Conservation (phyloP, 2,797 vertebrate species). For the Lycodopsis pacificus region DNA sequence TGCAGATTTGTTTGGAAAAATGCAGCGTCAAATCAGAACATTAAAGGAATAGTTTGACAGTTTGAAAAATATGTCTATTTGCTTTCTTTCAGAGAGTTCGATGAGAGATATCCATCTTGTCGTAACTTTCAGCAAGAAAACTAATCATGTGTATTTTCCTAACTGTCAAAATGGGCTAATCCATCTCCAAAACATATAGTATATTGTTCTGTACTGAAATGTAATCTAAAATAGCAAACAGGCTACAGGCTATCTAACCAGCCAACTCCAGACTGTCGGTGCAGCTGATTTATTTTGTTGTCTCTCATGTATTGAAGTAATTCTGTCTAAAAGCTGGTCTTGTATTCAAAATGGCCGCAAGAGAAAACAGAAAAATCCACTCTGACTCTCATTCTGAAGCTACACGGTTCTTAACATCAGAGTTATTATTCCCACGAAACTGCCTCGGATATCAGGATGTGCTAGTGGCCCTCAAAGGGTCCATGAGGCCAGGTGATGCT, state of each 20-base stretch:
- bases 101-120: neutral
- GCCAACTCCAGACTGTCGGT: neutral
- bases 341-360: neutral
- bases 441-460: neutral
- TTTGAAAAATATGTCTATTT: neutral
- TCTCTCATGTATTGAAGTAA: neutral
- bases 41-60: neutral
- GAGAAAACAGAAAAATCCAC: neutral
- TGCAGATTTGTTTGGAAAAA: neutral
- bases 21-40: neutral
- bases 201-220: neutral
- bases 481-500: slow-evolving; percentile 29
- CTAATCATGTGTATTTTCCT: neutral
- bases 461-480: slow-evolving; percentile 1
- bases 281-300: neutral
- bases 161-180: neutral
- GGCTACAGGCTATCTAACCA: neutral
- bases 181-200: neutral
- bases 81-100: neutral
- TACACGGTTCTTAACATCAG: neutral
- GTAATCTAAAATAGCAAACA: neutral
- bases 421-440: neutral
- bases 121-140: neutral
- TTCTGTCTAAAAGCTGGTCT: neutral
- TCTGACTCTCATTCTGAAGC: slow-evolving; percentile 4